A percentile compares a stretch with the other conserved stretches of the same genome.
Evolutionary conservation across 2,888 invertebrate species (phyloP).

Genomic region (Onchidella celtica): DNA sequence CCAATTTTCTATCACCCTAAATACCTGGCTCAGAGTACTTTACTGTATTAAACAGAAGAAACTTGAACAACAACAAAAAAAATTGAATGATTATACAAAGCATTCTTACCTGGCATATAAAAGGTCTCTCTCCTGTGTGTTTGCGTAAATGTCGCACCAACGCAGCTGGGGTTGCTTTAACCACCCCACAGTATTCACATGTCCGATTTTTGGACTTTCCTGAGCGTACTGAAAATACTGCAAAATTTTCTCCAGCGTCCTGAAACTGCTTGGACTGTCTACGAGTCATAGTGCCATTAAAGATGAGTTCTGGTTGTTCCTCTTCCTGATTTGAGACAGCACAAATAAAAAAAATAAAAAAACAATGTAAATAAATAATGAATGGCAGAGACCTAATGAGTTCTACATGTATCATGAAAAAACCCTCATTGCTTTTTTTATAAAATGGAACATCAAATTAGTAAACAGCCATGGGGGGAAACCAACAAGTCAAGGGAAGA

Average conservation of each 20-base stretch:
- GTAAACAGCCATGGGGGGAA: too few relatives aligned
- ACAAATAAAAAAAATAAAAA: neutral
- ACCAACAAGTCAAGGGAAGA: too few relatives aligned
- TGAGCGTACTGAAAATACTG: constrained; percentile 32
- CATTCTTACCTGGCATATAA: constrained; percentile 73
- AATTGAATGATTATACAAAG: too few relatives aligned
- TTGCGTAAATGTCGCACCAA: constrained; percentile 73
- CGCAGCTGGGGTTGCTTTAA: constrained; percentile 75
- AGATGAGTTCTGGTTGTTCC: constrained; percentile 9
- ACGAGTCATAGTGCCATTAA: constrained; percentile 46
- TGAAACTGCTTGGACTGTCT: constrained; percentile 44
- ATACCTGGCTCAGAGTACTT: too few relatives aligned
- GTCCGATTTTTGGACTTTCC: constrained; percentile 59
- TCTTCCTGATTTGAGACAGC: constrained; percentile 2
- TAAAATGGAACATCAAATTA: too few relatives aligned
- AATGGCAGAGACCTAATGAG: too few relatives aligned
- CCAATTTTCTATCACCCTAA: too few relatives aligned
- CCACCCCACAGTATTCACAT: constrained; percentile 74
- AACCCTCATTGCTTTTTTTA: too few relatives aligned
- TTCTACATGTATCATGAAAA: too few relatives aligned
- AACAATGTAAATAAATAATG: neutral
- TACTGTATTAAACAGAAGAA: too few relatives aligned
- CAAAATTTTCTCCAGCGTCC: constrained; percentile 23
- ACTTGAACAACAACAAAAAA: too few relatives aligned
- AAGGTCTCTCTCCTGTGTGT: constrained; percentile 76